phyloP scores from a whole-genome alignment of 2,888 invertebrate species.

The Drosophila paramelanica region DNA sequence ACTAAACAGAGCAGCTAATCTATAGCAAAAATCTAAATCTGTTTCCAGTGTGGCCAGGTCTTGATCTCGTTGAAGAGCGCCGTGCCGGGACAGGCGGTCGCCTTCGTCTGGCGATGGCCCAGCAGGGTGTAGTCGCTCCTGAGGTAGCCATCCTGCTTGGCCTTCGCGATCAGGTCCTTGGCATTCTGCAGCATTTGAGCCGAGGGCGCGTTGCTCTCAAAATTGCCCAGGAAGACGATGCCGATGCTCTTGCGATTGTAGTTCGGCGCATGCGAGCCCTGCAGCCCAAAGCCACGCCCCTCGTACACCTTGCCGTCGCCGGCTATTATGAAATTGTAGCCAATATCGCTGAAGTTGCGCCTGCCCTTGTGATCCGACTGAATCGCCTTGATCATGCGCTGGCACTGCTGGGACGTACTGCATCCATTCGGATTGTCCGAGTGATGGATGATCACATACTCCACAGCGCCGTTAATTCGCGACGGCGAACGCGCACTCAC shows the following conservation, averaged over 20 bases:
- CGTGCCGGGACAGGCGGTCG: conserved; percentile 89
- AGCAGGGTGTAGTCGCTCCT: conserved; percentile 87
- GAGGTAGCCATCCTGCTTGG: conserved; percentile 87
- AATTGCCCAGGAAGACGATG: conserved; percentile 88
- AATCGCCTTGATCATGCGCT: conserved; percentile 87
- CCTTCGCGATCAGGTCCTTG: conserved; percentile 87
- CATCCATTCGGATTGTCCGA: conserved; percentile 88
- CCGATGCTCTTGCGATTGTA: conserved; percentile 90
- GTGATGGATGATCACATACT: conserved; percentile 90
- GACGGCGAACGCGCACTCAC: conserved; percentile 84
- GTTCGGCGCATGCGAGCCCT: conserved; percentile 89
- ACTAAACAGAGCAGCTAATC: not conserved
- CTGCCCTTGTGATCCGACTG: conserved; percentile 88
- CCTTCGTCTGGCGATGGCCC: conserved; percentile 88
- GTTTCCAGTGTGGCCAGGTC: conserved; percentile 87
- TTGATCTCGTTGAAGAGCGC: conserved; percentile 87
- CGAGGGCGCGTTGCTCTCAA: conserved; percentile 86
- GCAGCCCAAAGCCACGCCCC: conserved; percentile 89
- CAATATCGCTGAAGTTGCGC: conserved; percentile 89
- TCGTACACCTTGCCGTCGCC: conserved; percentile 90
- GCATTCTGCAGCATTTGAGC: conserved; percentile 87
- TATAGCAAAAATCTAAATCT: conserved; percentile 21
- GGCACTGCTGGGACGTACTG: conserved; percentile 86
- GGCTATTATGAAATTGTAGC: conserved; percentile 90
- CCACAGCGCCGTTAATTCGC: conserved; percentile 86